Base-by-base conservation (phyloP, 2,797 vertebrate species). In the Sciurus carolinensis region DNA sequence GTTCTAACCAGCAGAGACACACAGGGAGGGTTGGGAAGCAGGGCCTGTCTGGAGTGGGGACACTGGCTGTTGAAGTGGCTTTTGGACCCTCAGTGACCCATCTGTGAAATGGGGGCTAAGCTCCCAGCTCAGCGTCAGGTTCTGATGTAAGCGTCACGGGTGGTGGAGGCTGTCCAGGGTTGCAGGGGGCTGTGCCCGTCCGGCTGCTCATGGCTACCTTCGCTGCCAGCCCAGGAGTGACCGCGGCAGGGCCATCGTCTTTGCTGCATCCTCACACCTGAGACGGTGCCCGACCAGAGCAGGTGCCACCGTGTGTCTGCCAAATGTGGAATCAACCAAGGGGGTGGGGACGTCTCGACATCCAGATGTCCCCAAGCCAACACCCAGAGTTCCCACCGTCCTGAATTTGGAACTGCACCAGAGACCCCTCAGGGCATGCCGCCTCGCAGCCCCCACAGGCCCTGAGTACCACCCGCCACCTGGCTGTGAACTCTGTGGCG, bases 1-100 rank as follows among this genome's bases (percentile, higher is more conserved):
- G 95, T 95, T 96, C 93, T 95, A 89, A 81, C 94, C 50, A 8
- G 95, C 87, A 73, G 85, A 69, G 33, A 81, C 69, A 11, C 76
- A 22, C 10, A 5, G 69, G 89, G 90, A 66, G 83, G 94, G 66
- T 44, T 93, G 92, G 86, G 94, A 90, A 83, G 87, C 90, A 26
- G 71, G 1, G 76, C 72, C 42, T 79, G 84, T 77, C 50, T 86
- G 1, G 76, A 57, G 69, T 2, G 24, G 75, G 81, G 64, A 95
- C 90, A 89, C 11, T 44, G 87, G 52, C 62, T 73, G 72, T 52
- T 47, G 79, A 81, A 64, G 52, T 13, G 93, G 83, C 73, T 72
- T 81, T 80, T 1, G 18, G 52, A 50, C 77, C 66, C 89, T 94
- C 95, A 33, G 52, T 73, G 96, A 81, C 28, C 85, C 59, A 30